These are phyloP conservation scores for Cantharis nigra DNA, from an alignment of 2,888 invertebrate genomes.

Conservation along the genomic window DNA sequence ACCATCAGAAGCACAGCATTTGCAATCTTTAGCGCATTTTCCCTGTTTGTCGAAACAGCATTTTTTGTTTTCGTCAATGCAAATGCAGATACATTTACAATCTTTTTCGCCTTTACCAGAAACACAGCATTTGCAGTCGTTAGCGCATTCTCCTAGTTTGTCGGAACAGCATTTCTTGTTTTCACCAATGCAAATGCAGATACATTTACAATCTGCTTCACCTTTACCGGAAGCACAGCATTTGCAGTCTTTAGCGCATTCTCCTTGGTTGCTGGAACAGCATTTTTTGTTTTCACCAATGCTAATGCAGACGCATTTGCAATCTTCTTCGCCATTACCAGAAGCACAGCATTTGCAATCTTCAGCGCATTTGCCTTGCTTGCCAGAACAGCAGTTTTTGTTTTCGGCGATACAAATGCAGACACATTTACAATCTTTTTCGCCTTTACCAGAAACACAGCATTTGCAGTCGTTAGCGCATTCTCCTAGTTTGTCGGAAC, in stretches of 20 bases:
- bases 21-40: no score
- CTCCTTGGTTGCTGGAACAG: background rate
- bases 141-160: no score
- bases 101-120: no score
- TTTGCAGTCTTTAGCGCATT: constrained; percentile 2
- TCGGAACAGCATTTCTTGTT: no score
- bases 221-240: background rate
- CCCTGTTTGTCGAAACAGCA: no score
- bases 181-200: background rate
- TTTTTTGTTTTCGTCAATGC: no score
- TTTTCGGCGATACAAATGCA: background rate
- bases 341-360: constrained; percentile 5
- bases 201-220: background rate
- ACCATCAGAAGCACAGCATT: no score
- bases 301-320: constrained; percentile 8
- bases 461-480: constrained; percentile 7
- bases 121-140: no score
- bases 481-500: background rate
- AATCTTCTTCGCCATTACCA: background rate
- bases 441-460: background rate
- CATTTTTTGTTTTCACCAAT: background rate
- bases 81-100: no score
- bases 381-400: background rate
- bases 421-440: background rate
- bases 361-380: background rate